Percentiles rank a stretch among this genome's conserved stretches.
Conservation (phyloP, 1,140 invertebrate species). For the Linepithema humile region DNA sequence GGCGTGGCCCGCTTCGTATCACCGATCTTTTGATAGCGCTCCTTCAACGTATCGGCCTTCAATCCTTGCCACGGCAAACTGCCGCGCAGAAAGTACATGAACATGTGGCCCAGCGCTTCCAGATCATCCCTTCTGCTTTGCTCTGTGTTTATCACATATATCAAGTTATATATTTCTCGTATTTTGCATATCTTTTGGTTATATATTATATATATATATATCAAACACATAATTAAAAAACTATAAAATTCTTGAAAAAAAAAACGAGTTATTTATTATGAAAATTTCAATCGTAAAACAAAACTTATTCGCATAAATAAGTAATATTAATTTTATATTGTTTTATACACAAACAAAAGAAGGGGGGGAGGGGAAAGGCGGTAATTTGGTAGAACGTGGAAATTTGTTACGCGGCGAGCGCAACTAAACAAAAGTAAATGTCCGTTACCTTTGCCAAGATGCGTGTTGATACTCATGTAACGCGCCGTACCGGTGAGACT, state of each 20-base stretch:
- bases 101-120: slow-evolving; percentile 99
- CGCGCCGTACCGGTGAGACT: slow-evolving; percentile 98
- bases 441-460: slow-evolving; percentile 96
- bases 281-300: not conserved
- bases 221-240: not conserved
- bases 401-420: not conserved
- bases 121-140: slow-evolving; percentile 99
- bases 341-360: no score
- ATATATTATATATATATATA: not conserved
- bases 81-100: slow-evolving; percentile 99
- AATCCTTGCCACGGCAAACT: slow-evolving; percentile 99
- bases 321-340: no score
- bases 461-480: slow-evolving; percentile 99
- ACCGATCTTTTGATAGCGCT: slow-evolving; percentile 99
- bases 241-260: not conserved
- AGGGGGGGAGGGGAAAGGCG: no score
- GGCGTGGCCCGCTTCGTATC: slow-evolving; percentile 99
- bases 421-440: slow-evolving; percentile 42
- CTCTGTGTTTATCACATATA: slow-evolving; percentile 91
- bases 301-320: no score
- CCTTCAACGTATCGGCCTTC: slow-evolving; percentile 99
- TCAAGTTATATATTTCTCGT: slow-evolving; percentile 7
- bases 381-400: not conserved
- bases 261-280: not conserved
- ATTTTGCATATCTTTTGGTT: not conserved